These are phyloP conservation scores for Tragelaphus eurycerus DNA, from an alignment of 2,797 vertebrate species.

Conservation along the genomic window DNA sequence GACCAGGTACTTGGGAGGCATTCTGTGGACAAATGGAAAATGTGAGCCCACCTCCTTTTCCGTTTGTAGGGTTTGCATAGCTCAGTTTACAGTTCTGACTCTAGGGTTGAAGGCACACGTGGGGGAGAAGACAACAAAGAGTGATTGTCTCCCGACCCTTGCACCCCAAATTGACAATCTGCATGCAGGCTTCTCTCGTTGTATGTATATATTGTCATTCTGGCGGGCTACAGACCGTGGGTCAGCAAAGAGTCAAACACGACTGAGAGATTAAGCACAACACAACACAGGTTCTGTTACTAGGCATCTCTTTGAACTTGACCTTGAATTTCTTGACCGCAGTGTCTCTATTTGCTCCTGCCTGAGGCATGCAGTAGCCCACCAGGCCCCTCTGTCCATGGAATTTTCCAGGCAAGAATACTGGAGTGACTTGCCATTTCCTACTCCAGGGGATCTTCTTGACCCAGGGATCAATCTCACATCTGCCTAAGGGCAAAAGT, in stretches of 20 bases:
- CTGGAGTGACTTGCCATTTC: background rate
- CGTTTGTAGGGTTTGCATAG: background rate
- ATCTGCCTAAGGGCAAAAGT: background rate
- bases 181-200: background rate
- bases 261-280: background rate
- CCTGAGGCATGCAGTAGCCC: background rate
- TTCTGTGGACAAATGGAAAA: background rate
- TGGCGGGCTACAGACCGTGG: background rate
- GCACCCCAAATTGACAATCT: background rate
- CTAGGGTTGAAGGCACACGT: background rate
- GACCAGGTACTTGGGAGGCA: background rate
- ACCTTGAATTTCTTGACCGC: background rate
- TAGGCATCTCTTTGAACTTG: background rate
- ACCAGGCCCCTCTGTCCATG: background rate
- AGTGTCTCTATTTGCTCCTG: background rate
- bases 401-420: background rate
- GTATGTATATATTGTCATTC: background rate
- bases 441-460: background rate
- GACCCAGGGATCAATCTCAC: background rate
- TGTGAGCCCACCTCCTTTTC: background rate
- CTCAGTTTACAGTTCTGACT: background rate
- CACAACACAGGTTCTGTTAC: background rate
- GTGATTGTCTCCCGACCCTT: background rate
- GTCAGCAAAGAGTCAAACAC: background rate
- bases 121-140: background rate